Conservation (phyloP, 2,113 vertebrate species). For the Eurypyga helias region DNA sequence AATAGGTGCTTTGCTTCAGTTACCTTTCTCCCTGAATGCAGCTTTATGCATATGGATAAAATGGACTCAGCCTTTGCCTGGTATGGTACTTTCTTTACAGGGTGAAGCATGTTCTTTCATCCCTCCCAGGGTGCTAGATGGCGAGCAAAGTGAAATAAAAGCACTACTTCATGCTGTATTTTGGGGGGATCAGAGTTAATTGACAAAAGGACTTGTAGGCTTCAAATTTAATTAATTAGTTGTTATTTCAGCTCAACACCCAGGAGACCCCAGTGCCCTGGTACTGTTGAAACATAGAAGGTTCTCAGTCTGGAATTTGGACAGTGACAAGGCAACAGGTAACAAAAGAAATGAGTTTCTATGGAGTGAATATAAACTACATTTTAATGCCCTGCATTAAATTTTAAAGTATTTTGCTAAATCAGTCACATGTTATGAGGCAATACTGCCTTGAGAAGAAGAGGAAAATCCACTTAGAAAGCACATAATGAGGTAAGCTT, state of each 20-base stretch:
- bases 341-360: neutral
- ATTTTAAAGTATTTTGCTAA: neutral
- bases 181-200: neutral
- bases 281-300: neutral
- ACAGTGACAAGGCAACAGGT: neutral
- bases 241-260: neutral
- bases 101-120: neutral
- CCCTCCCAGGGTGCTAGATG: neutral
- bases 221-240: neutral
- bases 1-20: neutral
- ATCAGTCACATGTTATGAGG: neutral
- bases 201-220: neutral
- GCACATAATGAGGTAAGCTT: neutral
- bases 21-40: neutral
- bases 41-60: neutral
- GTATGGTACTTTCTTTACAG: neutral
- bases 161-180: neutral
- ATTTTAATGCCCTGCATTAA: neutral
- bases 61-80: neutral
- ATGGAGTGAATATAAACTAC: neutral
- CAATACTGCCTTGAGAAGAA: neutral
- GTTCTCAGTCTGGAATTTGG: neutral
- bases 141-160: neutral
- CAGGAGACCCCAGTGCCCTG: neutral
- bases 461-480: slow-evolving; percentile 24